Percentiles rank a stretch among this genome's conserved stretches.
Evolutionary conservation across 2,113 vertebrate species (phyloP).

Genomic region (Anhinga anhinga): DNA sequence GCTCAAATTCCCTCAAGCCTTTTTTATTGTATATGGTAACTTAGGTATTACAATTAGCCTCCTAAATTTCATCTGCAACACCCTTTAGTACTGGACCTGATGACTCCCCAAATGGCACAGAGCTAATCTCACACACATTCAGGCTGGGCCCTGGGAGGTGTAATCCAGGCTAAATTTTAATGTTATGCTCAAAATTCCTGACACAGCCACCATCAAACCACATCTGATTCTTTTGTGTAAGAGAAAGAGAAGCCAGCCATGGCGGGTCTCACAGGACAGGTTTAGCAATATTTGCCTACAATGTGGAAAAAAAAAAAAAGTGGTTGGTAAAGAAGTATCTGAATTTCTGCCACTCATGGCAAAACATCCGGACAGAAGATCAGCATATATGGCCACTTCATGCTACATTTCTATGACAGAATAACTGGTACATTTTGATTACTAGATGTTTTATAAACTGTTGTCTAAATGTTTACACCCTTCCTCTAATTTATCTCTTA

Average conservation of each 20-base stretch:
- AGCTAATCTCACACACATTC: neutral
- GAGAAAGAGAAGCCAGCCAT: neutral
- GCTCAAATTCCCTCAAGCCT: neutral
- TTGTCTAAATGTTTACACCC: neutral
- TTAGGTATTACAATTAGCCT: neutral
- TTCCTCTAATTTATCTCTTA: neutral
- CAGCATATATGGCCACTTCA: neutral
- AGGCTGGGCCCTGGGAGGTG: rapidly evolving
- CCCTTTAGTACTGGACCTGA: neutral
- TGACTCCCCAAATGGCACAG: neutral
- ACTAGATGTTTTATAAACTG: neutral
- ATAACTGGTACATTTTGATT: neutral
- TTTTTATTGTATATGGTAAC: neutral
- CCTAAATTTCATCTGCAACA: neutral
- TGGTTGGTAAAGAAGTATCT: neutral
- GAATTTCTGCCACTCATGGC: neutral
- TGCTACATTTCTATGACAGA: neutral
- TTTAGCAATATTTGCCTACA: neutral
- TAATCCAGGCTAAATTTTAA: neutral
- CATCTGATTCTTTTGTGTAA: neutral
- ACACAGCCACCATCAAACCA: neutral
- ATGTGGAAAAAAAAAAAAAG: neutral
- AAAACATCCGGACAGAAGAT: neutral
- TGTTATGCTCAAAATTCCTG: neutral
- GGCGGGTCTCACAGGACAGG: neutral